A percentile compares a stretch with the other conserved stretches of the same genome.
Conservation (phyloP, 2,113 vertebrate genomes). For the Rhinopomastus cyanomelas region DNA sequence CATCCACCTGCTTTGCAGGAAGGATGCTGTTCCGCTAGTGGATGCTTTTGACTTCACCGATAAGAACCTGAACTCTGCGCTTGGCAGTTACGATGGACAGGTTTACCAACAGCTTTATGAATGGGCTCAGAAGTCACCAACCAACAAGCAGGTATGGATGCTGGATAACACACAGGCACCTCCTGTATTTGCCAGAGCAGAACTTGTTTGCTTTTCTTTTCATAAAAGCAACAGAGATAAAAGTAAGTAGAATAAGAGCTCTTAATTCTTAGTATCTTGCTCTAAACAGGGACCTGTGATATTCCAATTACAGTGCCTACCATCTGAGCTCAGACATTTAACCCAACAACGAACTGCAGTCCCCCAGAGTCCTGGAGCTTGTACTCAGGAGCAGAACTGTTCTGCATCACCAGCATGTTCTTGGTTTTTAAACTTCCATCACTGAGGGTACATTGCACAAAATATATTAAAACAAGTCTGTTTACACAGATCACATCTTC, state of each 20-base stretch:
- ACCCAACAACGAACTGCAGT: not conserved
- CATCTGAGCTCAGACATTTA: not conserved
- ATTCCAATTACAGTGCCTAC: not conserved
- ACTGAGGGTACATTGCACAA: not conserved
- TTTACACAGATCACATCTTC: not conserved
- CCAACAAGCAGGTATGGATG: constrained; percentile 73
- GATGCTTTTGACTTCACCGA: constrained; percentile 82
- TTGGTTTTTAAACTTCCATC: not conserved
- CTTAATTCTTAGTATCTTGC: not conserved
- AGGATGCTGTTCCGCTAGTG: constrained; percentile 77
- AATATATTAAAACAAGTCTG: not conserved
- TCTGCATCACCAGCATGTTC: not conserved
- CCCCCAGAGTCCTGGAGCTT: not conserved
- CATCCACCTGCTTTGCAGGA: constrained; percentile 57
- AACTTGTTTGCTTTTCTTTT: not conserved
- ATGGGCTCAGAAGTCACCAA: constrained; percentile 76
- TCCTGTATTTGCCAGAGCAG: not conserved
- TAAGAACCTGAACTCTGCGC: constrained; percentile 71
- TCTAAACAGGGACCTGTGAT: not conserved
- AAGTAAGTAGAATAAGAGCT: not conserved
- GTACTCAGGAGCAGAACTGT: not conserved
- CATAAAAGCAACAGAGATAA: not conserved
- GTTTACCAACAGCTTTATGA: constrained; percentile 77
- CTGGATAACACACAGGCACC: not conserved
- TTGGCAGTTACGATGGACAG: constrained; percentile 76